Evolutionary conservation across 2,113 vertebrate species (phyloP), one percentile per base, ranked within the genome.

Genomic region (Boulengeromyrus knoepffleri): DNA sequence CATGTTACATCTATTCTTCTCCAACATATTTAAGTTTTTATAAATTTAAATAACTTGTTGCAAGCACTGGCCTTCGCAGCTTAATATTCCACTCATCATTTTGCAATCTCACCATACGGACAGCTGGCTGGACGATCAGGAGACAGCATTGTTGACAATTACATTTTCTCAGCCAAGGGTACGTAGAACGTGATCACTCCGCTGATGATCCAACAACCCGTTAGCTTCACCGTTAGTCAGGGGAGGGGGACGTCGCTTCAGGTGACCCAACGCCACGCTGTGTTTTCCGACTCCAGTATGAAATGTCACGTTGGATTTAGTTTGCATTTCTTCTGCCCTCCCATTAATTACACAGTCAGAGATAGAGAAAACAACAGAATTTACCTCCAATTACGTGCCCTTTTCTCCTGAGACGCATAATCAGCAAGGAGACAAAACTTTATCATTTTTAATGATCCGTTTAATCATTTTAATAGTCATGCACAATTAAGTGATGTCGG

Each of bases 281-380:
- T 27, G 53, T 88, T 77, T 90, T 46, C 42, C 42, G 15, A 88
- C 49, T 74, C 52, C 47, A 80, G 21, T 74, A 31, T n/a, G 27
- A 90, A 88, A 90, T 88, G 85, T 53, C 85, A 88, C 47, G 3
- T 74, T 42, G 42, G 62, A 77, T 74, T 88, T 87, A 45, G 87
- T 56, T 83, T 88, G 87, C 90, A 80, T 90, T 77, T 88, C 87
- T 21, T 27, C 36, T 21, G 39, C 66, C 74, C 90, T 52, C 42
- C 46, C 47, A 56, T 70, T 53, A 88, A 88, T 88, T 88, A 90
- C 88, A 70, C 88, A 83, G 58, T 80, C 87, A 42, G 42, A 45
- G 66, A 88, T 83, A 84, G 45, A 21, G 62, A 88, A 90, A 88
- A 80, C 49, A 88, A 83, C 42, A 88, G 47, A 88, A 88, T 86